Conservation (phyloP, 2,797 vertebrate genomes). For the Falco columbarius region DNA sequence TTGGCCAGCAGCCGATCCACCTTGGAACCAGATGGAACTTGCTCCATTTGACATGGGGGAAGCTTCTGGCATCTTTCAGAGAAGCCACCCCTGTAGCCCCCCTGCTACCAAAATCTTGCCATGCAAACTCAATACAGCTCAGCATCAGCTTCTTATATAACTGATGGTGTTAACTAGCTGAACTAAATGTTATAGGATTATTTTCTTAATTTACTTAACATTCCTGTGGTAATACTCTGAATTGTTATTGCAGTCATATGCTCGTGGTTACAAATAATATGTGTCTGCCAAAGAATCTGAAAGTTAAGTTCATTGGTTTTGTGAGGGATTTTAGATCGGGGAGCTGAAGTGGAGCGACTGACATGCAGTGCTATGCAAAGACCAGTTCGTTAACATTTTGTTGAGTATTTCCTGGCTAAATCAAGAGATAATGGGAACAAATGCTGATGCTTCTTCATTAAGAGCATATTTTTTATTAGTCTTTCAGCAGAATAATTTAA, state of each 20-base stretch:
- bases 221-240: background rate
- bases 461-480: background rate
- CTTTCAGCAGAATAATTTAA: background rate
- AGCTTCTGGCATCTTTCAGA: background rate
- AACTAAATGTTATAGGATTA: background rate
- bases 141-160: background rate
- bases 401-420: background rate
- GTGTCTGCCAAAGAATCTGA: background rate
- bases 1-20: background rate
- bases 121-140: background rate
- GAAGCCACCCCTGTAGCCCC: background rate
- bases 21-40: background rate
- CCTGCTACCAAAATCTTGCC: background rate
- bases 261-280: background rate
- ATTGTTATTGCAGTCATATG: background rate
- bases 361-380: background rate
- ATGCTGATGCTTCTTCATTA: background rate
- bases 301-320: background rate
- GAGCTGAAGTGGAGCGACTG: background rate
- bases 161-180: background rate
- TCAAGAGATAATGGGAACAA: background rate
- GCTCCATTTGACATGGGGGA: too few species aligned
- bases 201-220: background rate
- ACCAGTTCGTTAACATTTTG: background rate
- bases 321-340: background rate